Conservation (phyloP, 2,113 vertebrate genomes). For the Euleptes europaea region DNA sequence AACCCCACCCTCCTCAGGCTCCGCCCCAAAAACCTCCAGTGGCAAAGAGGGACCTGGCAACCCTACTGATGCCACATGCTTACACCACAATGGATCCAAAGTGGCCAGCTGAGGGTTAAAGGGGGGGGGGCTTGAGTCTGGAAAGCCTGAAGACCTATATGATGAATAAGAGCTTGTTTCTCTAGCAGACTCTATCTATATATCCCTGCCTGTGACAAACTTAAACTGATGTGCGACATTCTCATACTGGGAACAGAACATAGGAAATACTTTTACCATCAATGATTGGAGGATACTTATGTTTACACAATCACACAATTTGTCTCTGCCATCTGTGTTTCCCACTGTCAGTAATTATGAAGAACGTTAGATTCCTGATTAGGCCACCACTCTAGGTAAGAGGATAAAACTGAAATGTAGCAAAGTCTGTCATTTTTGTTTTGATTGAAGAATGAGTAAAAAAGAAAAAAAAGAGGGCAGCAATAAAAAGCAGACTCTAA, state of each 20-base stretch:
- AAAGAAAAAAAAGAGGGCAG: rapidly evolving
- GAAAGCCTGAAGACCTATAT: no score
- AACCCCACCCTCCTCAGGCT: no score
- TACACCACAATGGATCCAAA: no score
- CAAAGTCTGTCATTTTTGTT: background rate
- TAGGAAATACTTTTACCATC: background rate
- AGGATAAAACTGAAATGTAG: background rate
- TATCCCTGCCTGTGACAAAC: background rate
- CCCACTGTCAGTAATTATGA: background rate
- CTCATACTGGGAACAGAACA: background rate
- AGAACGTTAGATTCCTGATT: background rate
- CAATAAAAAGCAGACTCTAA: background rate
- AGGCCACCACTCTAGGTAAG: background rate
- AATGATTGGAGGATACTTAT: background rate
- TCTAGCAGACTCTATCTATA: no score
- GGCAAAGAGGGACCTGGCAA: no score
- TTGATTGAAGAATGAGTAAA: background rate
- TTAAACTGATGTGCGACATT: background rate
- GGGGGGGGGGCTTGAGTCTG: no score
- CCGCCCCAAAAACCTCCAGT: no score
- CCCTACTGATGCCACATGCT: no score
- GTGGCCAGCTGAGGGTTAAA: no score
- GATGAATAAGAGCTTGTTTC: no score
- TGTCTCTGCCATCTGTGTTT: background rate
- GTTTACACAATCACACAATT: background rate